phyloP scores from a whole-genome alignment of 2,888 invertebrate species.

The Dilophus febrilis region DNA sequence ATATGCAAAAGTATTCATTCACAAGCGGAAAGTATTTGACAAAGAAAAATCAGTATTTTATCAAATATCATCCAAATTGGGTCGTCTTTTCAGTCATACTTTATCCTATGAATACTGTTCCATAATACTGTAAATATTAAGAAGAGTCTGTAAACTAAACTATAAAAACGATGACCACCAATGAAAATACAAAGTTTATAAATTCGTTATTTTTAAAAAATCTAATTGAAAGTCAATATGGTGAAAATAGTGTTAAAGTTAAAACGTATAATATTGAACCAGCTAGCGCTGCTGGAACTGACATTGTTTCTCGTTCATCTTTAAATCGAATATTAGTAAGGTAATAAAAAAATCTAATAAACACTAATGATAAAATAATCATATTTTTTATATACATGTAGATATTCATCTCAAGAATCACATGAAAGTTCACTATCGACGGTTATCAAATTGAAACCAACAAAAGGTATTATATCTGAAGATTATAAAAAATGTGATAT shows the following conservation, averaged over 20 bases:
- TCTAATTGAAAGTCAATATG: constrained; percentile 6
- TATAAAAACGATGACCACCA: constrained; percentile 2
- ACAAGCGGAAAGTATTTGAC: too few relatives aligned
- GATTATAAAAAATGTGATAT: constrained; percentile 7
- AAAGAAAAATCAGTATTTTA: too few relatives aligned
- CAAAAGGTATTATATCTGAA: constrained; percentile 6
- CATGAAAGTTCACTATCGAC: constrained; percentile 4
- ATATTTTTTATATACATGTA: too few relatives aligned
- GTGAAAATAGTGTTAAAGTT: constrained; percentile 7
- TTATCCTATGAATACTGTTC: too few relatives aligned
- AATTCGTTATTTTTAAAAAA: constrained; percentile 10
- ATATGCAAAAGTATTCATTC: too few relatives aligned
- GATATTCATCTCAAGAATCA: constrained; percentile 5
- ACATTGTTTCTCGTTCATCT: constrained; percentile 2
- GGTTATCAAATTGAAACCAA: constrained; percentile 8
- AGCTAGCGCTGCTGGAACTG: background rate
- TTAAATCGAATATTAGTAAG: constrained; percentile 6
- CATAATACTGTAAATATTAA: too few relatives aligned
- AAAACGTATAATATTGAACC: constrained; percentile 6
- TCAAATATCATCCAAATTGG: too few relatives aligned
- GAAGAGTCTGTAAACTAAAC: too few relatives aligned
- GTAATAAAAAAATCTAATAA: background rate
- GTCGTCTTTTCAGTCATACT: too few relatives aligned
- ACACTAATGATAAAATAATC: too few relatives aligned
- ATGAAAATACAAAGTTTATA: constrained; percentile 8